These are phyloP conservation scores for Drosophila insularis DNA, from an alignment of 1,140 invertebrate species.

Conservation along the genomic window DNA sequence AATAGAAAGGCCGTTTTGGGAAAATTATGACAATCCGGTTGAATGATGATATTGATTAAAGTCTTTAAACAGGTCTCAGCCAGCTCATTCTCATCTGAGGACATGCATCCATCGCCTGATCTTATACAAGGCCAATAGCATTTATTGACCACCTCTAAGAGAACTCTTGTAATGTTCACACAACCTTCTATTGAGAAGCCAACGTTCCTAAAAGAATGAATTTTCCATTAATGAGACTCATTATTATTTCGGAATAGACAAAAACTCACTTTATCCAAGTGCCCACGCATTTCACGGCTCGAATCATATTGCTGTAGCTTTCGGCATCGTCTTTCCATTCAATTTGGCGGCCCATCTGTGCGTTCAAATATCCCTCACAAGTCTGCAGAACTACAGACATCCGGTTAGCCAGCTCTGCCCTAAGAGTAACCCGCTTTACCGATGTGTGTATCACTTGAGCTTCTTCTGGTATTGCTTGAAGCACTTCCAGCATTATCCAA, in stretches of 20 bases:
- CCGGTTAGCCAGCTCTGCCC: slow-evolving; percentile 69
- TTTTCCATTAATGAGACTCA: neutral
- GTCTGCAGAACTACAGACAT: slow-evolving; percentile 72
- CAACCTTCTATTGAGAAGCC: slow-evolving; percentile 83
- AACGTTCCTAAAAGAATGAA: slow-evolving; percentile 45
- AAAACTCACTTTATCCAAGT: slow-evolving; percentile 85
- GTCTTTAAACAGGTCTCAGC: slow-evolving; percentile 86
- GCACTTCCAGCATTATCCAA: slow-evolving; percentile 88
- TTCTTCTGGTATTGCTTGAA: slow-evolving; percentile 92
- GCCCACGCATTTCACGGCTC: slow-evolving; percentile 85
- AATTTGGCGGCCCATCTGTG: slow-evolving; percentile 49
- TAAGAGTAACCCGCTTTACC: slow-evolving; percentile 66
- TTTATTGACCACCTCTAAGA: slow-evolving; percentile 78
- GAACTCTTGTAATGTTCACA: slow-evolving; percentile 65
- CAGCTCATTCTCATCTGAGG: slow-evolving; percentile 84
- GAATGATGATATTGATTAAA: slow-evolving; percentile 84
- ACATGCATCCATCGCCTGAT: slow-evolving; percentile 82
- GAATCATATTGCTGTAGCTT: slow-evolving; percentile 83
- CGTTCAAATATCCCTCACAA: slow-evolving; percentile 63
- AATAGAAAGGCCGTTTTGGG: slow-evolving; percentile 83
- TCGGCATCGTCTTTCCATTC: slow-evolving; percentile 62
- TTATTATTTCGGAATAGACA: neutral
- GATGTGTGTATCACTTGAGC: slow-evolving; percentile 76
- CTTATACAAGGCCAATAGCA: slow-evolving; percentile 78
- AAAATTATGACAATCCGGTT: slow-evolving; percentile 84